phyloP scores from a whole-genome alignment of 2,113 vertebrate genomes.

The Bos javanicus region DNA sequence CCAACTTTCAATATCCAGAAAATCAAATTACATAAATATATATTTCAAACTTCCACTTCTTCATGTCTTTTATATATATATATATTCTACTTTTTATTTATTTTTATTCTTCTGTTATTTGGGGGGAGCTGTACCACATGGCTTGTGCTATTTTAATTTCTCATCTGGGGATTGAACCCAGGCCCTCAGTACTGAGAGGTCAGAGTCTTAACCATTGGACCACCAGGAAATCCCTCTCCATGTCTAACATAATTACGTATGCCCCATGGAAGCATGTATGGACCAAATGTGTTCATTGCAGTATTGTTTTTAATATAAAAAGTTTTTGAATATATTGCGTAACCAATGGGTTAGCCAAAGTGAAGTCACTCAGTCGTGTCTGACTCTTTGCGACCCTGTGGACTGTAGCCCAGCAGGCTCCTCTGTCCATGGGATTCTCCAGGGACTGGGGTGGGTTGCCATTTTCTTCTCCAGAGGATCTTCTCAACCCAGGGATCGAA shows the following conservation, averaged over 20 bases:
- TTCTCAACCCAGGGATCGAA: no score
- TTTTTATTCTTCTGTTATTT: neutral
- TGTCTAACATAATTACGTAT: neutral
- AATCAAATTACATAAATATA: neutral
- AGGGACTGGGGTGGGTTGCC: no score
- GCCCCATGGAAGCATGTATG: neutral
- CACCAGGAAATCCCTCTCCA: neutral
- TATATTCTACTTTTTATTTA: neutral
- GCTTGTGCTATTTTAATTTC: neutral
- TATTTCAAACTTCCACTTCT: neutral
- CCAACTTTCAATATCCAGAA: neutral
- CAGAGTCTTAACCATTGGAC: neutral
- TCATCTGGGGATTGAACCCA: neutral
- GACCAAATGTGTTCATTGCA: neutral
- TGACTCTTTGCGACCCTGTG: no score
- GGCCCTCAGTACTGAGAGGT: neutral
- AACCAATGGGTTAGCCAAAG: neutral
- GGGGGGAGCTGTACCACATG: neutral
- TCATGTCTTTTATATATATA: neutral
- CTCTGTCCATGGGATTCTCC: no score
- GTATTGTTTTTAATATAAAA: neutral
- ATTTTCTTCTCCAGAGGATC: no score
- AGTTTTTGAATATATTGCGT: neutral
- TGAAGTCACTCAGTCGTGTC: no score
- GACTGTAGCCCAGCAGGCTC: no score